A percentile compares a stretch with the other conserved stretches of the same genome.
Evolutionary conservation across 2,113 vertebrate genomes (phyloP).

Genomic region (Strigops habroptila): DNA sequence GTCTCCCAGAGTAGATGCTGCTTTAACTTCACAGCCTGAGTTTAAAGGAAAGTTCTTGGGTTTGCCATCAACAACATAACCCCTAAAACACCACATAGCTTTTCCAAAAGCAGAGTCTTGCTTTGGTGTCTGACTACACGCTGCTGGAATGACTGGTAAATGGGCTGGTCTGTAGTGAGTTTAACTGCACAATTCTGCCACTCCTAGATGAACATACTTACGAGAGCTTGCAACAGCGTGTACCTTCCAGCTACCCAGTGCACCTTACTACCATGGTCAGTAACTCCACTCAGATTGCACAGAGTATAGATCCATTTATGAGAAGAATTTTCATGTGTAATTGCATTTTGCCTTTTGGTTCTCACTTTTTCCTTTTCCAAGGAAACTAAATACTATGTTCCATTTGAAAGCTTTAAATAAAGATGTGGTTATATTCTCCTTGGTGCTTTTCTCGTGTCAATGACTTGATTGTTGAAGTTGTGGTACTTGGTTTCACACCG

Average conservation of each 20-base stretch:
- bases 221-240: neutral
- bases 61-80: fast-evolving
- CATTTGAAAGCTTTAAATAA: conserved; percentile 52
- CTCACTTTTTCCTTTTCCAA: neutral
- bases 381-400: neutral
- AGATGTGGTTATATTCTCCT: neutral
- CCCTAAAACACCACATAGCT: neutral
- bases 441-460: neutral
- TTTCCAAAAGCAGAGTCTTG: neutral
- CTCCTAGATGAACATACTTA: fast-evolving
- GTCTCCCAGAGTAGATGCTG: neutral
- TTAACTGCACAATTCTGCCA: neutral
- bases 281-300: neutral
- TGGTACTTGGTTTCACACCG: neutral
- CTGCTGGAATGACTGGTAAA: neutral
- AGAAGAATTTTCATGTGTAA: neutral
- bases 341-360: neutral
- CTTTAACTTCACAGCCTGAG: neutral
- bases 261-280: neutral
- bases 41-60: neutral
- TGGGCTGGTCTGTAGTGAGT: neutral
- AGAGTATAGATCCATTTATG: neutral
- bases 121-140: neutral
- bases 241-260: too few species aligned
- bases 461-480: neutral